Percentiles rank a stretch among this genome's conserved stretches.
Conservation (phyloP, 64 coral and sea anemone genomes). For the Montipora sp. region DNA sequence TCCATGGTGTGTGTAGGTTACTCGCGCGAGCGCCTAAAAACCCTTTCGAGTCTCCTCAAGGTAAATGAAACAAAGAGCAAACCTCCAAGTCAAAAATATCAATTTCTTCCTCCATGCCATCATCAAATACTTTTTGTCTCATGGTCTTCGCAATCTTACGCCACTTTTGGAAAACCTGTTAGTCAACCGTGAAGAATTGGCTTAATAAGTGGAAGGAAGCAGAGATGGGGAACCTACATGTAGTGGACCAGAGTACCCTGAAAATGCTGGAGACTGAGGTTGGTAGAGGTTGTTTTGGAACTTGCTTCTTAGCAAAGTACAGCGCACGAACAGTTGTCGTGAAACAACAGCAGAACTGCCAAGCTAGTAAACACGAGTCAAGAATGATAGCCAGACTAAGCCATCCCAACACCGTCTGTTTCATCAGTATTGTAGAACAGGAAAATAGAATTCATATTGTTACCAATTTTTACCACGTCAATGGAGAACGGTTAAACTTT, state of each 20-base stretch:
- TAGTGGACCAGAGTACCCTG: constrained; percentile 3
- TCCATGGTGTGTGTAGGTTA: no score
- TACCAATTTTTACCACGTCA: constrained; percentile 6
- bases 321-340: constrained; percentile 47
- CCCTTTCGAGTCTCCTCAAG: no score
- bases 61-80: background rate
- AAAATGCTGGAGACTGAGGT: constrained; percentile 14
- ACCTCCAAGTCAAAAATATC: constrained; percentile 56
- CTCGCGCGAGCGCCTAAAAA: no score
- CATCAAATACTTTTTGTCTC: constrained; percentile 54
- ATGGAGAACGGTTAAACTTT: constrained; percentile 9
- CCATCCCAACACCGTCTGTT: constrained; percentile 19
- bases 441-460: constrained; percentile 12
- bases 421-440: constrained; percentile 5
- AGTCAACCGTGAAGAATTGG: no score
- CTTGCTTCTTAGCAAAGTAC: constrained; percentile 33
- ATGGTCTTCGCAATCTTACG: constrained; percentile 31
- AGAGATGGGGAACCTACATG: constrained; percentile 23
- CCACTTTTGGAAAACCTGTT: constrained; percentile 17
- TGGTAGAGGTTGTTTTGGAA: constrained; percentile 48
- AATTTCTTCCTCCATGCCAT: constrained; percentile 48
- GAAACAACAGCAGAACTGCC: constrained; percentile 12
- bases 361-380: constrained; percentile 18
- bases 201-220: constrained; percentile 51
- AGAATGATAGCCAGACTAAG: constrained; percentile 17